Conservation (phyloP, 2,113 vertebrate genomes). For the Myiopsitta monachus region DNA sequence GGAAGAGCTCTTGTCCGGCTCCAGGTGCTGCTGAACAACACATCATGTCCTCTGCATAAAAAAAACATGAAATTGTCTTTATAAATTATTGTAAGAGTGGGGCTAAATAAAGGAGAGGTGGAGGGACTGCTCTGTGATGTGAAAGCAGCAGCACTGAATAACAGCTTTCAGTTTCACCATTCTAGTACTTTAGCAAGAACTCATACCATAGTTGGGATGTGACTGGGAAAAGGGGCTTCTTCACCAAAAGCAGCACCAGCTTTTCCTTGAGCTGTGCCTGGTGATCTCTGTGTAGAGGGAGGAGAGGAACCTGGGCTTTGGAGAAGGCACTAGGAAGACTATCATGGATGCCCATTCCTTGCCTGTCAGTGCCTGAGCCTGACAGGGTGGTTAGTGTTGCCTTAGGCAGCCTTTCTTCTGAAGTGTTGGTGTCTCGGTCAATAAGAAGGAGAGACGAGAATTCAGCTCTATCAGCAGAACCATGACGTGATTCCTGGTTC, state of each 20-base stretch:
- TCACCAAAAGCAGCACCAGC: background rate
- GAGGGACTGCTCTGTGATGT: background rate
- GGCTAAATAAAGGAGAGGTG: background rate
- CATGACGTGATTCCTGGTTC: background rate
- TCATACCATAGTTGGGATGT: rapidly evolving
- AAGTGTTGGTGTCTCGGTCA: background rate
- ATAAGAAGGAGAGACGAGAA: background rate
- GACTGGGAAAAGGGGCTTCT: background rate
- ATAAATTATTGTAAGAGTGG: background rate
- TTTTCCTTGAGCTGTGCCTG: background rate
- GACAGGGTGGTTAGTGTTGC: background rate
- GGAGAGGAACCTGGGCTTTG: background rate
- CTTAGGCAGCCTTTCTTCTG: background rate
- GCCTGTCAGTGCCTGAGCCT: too few relatives aligned
- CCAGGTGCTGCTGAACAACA: background rate
- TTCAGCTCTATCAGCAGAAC: too few relatives aligned
- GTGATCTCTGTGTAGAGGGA: background rate
- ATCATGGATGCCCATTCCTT: rapidly evolving
- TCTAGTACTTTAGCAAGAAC: background rate
- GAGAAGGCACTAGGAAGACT: background rate
- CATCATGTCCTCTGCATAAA: background rate
- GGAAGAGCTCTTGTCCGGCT: background rate
- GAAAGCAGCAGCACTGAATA: background rate
- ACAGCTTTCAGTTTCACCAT: background rate
- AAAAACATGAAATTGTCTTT: too few relatives aligned